phyloP scores from a whole-genome alignment of 1,140 invertebrate genomes.

The Leptoteleia sp. region DNA sequence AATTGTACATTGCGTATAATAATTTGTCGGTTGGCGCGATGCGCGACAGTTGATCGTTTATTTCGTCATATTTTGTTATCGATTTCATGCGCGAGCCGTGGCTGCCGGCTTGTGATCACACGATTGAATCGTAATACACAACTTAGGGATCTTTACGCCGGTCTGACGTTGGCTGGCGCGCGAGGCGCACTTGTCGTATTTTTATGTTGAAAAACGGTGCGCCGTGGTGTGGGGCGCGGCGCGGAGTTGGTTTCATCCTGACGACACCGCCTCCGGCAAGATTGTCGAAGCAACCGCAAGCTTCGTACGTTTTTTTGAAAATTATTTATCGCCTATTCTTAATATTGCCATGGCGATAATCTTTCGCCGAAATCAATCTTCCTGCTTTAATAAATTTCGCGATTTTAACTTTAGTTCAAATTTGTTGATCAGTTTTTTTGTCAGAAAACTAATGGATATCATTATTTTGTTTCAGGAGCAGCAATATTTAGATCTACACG shows the following conservation, averaged over 20 bases:
- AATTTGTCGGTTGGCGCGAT: slow-evolving; percentile 38
- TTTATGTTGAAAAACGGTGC: slow-evolving; percentile 46
- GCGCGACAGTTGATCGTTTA: slow-evolving; percentile 34
- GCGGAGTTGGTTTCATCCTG: slow-evolving; percentile 74
- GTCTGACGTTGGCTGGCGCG: slow-evolving; percentile 14
- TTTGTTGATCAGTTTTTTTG: too few relatives aligned
- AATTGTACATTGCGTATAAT: slow-evolving; percentile 59
- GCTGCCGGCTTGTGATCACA: slow-evolving; percentile 12
- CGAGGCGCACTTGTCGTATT: slow-evolving; percentile 34
- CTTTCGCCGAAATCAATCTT: neutral
- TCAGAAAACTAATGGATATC: too few relatives aligned
- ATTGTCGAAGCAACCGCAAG: slow-evolving; percentile 72
- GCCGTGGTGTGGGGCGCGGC: slow-evolving; percentile 47
- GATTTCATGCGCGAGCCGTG: slow-evolving; percentile 19
- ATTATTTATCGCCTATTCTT: slow-evolving; percentile 47
- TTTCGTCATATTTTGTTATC: slow-evolving; percentile 48
- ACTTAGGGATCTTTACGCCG: slow-evolving; percentile 32
- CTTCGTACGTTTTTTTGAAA: slow-evolving; percentile 42
- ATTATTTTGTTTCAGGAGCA: slow-evolving; percentile 74
- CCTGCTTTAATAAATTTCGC: neutral
- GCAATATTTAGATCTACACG: slow-evolving; percentile 76
- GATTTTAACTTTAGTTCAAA: neutral
- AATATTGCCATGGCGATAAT: slow-evolving; percentile 5
- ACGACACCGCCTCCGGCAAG: slow-evolving; percentile 78
- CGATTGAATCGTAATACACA: slow-evolving; percentile 38